Evolutionary conservation across 2,797 vertebrate species (phyloP).

Genomic region (Protonibea diacanthus): DNA sequence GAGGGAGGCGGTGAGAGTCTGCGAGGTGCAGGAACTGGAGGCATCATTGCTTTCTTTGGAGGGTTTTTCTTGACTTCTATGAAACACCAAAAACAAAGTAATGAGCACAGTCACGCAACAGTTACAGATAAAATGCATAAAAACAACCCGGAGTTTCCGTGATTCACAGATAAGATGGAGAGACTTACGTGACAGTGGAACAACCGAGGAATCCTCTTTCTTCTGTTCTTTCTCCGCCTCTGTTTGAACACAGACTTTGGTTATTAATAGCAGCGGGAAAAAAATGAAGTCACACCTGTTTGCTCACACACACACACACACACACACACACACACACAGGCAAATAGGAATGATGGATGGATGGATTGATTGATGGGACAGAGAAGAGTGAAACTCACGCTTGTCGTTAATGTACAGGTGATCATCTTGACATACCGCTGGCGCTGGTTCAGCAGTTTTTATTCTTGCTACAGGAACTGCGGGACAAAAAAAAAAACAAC

Average conservation of each 20-base stretch:
- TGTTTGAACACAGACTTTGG: conserved; percentile 59
- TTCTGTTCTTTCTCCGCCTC: neutral
- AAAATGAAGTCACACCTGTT: conserved; percentile 62
- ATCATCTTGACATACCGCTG: neutral
- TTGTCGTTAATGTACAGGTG: conserved; percentile 50
- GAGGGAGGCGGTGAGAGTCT: neutral
- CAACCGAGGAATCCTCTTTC: neutral
- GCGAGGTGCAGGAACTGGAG: conserved; percentile 36
- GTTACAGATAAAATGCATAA: neutral
- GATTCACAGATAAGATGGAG: neutral
- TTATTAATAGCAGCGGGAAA: neutral
- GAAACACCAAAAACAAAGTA: neutral
- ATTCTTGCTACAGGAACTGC: neutral
- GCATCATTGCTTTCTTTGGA: conserved; percentile 54
- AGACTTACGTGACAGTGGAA: conserved; percentile 40
- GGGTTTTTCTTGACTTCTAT: conserved; percentile 35
- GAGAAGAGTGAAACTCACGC: conserved; percentile 60
- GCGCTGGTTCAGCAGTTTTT: neutral
- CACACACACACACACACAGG: no score
- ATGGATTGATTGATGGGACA: neutral
- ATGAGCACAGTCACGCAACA: neutral
- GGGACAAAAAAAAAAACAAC: conserved; percentile 6
- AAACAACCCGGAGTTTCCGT: neutral
- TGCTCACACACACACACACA: neutral
- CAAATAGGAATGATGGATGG: neutral